Conservation (phyloP, 1,140 invertebrate genomes). For the Drosophila auraria region DNA sequence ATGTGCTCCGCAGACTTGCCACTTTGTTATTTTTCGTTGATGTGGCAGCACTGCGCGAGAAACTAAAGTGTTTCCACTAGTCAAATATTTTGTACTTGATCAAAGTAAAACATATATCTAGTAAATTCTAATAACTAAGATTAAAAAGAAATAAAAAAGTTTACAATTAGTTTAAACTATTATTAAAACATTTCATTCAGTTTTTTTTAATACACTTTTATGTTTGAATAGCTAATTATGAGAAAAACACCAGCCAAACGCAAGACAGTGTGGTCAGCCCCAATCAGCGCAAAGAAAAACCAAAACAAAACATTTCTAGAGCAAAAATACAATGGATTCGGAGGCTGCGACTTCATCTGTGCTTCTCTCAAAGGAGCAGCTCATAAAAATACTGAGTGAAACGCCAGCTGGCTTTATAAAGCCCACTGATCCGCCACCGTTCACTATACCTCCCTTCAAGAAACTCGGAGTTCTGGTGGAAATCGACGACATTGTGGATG, state of each 20-base stretch:
- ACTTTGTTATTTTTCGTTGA: not conserved
- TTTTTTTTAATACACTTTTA: not conserved
- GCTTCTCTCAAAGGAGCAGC: constrained; percentile 26
- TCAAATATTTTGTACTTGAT: not conserved
- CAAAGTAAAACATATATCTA: not conserved
- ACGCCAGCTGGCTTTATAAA: constrained; percentile 29
- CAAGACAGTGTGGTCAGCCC: not conserved
- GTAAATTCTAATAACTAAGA: no score
- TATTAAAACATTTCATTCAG: not conserved
- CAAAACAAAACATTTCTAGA: constrained; percentile 14
- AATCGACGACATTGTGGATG: constrained; percentile 43
- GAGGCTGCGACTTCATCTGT: not conserved
- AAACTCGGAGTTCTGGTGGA: constrained; percentile 69
- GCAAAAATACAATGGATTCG: constrained; percentile 33
- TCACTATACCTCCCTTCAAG: constrained; percentile 30
- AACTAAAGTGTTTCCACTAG: not conserved
- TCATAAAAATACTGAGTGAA: constrained; percentile 24
- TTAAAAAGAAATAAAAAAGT: not conserved
- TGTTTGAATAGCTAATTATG: not conserved
- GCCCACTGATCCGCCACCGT: constrained; percentile 1
- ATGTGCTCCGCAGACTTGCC: constrained; percentile 13
- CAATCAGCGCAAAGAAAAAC: not conserved
- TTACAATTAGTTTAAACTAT: not conserved
- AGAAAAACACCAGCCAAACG: not conserved
- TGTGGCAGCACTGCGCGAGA: not conserved